Evolutionary conservation across 2,888 invertebrate species (phyloP).

Genomic region (Idaea straminata): DNA sequence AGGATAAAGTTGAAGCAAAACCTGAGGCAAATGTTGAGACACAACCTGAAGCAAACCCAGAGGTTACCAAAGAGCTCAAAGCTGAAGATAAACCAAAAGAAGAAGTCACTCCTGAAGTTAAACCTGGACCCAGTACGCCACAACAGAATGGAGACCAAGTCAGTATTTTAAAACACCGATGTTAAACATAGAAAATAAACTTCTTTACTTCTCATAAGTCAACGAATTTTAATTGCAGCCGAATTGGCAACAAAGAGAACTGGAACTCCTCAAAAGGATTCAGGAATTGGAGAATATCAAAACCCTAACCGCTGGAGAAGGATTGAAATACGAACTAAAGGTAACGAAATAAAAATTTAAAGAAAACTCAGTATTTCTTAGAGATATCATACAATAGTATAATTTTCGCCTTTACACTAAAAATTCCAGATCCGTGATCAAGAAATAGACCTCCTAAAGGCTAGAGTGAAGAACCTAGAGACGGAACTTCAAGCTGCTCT

Average conservation of each 20-base stretch:
- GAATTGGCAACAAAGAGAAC: constrained; percentile 66
- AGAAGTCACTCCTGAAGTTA: constrained; percentile 7
- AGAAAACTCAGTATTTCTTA: background rate
- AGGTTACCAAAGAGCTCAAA: constrained; percentile 9
- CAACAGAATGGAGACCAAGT: constrained; percentile 19
- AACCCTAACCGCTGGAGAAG: constrained; percentile 56
- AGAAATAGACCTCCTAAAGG: constrained; percentile 76
- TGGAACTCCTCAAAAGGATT: constrained; percentile 63
- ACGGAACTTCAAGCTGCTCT: constrained; percentile 71
- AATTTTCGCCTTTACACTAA: background rate
- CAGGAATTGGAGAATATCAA: constrained; percentile 63
- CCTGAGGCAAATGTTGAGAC: background rate
- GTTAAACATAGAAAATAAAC: background rate
- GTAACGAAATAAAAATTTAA: constrained; percentile 33
- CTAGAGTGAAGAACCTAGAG: constrained; percentile 68
- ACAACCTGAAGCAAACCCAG: constrained; percentile 17
- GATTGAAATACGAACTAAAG: constrained; percentile 60
- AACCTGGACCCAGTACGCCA: constrained; percentile 14
- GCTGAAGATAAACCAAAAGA: constrained; percentile 4
- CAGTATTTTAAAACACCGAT: background rate
- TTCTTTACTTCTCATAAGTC: background rate
- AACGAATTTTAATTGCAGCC: constrained; percentile 37
- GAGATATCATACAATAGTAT: background rate
- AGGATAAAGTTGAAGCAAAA: background rate
- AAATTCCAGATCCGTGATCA: constrained; percentile 68